These are phyloP conservation scores for Drosophila nigricruria DNA, from an alignment of 2,888 invertebrate genomes.

Conservation along the genomic window DNA sequence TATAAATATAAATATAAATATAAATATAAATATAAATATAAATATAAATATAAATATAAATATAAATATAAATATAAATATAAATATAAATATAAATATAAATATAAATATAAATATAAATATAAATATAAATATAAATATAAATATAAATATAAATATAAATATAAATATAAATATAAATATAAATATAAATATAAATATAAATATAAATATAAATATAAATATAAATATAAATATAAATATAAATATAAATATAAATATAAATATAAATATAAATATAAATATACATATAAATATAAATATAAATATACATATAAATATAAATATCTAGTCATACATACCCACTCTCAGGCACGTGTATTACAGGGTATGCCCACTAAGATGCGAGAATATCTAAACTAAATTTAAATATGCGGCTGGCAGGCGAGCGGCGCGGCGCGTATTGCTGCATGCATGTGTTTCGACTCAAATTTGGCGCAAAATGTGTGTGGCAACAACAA, in stretches of 20 bases:
- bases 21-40: not conserved
- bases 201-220: slow-evolving; percentile 1
- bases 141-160: not conserved
- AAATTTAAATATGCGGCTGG: slow-evolving; percentile 54
- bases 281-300: not conserved
- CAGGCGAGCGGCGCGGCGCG: slow-evolving; percentile 30
- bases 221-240: not conserved
- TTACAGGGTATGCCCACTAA: slow-evolving; percentile 18
- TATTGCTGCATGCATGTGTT: slow-evolving; percentile 57
- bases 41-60: not conserved
- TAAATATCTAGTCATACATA: not conserved
- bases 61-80: not conserved
- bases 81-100: not conserved
- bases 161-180: not conserved
- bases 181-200: not conserved
- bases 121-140: not conserved
- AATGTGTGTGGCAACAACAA: slow-evolving; percentile 54
- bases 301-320: not conserved
- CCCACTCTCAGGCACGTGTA: not conserved
- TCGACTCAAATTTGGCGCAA: slow-evolving; percentile 63
- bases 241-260: not conserved
- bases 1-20: not conserved
- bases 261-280: not conserved
- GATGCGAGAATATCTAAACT: slow-evolving; percentile 44
- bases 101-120: not conserved